Percentiles rank a stretch among this genome's conserved stretches.
These are phyloP conservation scores for Eubasilissa regina DNA, from an alignment of 1,140 invertebrate genomes.

Conservation along the genomic window DNA sequence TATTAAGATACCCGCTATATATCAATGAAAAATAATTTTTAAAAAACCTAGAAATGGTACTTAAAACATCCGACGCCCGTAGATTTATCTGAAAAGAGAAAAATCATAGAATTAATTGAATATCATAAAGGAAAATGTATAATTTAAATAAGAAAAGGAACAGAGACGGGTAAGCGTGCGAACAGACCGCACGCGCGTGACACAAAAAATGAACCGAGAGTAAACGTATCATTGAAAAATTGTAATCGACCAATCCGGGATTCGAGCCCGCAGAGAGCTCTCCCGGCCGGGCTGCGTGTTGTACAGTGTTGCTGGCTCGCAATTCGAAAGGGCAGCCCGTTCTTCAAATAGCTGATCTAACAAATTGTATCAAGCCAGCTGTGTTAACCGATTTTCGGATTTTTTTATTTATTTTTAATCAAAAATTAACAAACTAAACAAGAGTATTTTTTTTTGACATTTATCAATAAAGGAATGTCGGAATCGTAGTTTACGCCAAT, in stretches of 20 bases:
- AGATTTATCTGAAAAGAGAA: no score
- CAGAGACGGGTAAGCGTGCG: no score
- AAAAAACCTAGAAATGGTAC: no score
- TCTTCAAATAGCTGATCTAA: slow-evolving; percentile 41
- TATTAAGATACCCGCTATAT: no score
- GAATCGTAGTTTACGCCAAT: background rate
- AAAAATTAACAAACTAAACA: background rate
- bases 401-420: background rate
- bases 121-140: no score
- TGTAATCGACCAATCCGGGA: no score
- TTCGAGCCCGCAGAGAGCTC: background rate
- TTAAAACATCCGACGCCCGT: no score
- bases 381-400: background rate
- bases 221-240: background rate
- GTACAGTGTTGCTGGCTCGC: slow-evolving; percentile 23
- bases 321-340: slow-evolving; percentile 48
- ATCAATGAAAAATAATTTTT: no score
- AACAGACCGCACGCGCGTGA: no score
- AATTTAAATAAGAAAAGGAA: no score
- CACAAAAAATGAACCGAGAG: background rate
- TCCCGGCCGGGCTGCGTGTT: background rate
- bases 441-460: background rate
- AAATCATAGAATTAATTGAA: no score
- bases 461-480: slow-evolving; percentile 25
- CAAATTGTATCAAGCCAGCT: slow-evolving; percentile 45